These are phyloP conservation scores for Notamacropus eugenii DNA, from an alignment of 2,797 vertebrate species.

Conservation along the genomic window DNA sequence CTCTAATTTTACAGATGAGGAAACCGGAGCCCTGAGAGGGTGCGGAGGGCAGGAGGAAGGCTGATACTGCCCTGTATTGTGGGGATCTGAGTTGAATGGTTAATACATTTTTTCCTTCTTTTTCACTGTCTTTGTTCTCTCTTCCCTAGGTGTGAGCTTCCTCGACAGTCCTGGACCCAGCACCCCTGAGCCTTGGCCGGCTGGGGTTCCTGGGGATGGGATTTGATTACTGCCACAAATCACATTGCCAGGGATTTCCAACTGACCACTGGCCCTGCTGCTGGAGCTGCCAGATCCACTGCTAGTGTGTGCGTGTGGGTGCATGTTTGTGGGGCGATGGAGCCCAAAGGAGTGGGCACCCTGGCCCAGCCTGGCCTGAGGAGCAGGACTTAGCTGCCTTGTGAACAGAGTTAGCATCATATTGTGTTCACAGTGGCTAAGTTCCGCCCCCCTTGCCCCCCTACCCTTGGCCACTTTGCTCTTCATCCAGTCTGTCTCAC, in stretches of 20 bases:
- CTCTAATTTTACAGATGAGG: background rate
- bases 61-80: background rate
- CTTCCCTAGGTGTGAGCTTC: slow-evolving; percentile 49
- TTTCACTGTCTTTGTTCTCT: slow-evolving; percentile 41
- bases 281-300: background rate
- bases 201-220: slow-evolving; percentile 98
- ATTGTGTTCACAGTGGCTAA: slow-evolving; percentile 98
- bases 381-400: slow-evolving; percentile 95
- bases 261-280: slow-evolving; percentile 87
- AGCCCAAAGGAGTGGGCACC: slow-evolving; percentile 16
- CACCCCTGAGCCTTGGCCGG: slow-evolving; percentile 87
- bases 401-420: slow-evolving; percentile 90
- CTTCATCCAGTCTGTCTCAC: slow-evolving; percentile 41
- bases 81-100: background rate
- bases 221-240: slow-evolving; percentile 93
- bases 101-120: slow-evolving; percentile 28
- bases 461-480: background rate
- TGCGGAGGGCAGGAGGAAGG: background rate
- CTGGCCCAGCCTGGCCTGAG: slow-evolving; percentile 72
- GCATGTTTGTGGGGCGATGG: background rate
- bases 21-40: background rate
- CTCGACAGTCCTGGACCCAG: background rate
- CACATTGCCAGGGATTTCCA: slow-evolving; percentile 99
- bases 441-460: slow-evolving; percentile 87
- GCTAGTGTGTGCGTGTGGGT: background rate